These are phyloP conservation scores for Pachypsylla venusta DNA, from an alignment of 1,140 invertebrate genomes.

Conservation along the genomic window DNA sequence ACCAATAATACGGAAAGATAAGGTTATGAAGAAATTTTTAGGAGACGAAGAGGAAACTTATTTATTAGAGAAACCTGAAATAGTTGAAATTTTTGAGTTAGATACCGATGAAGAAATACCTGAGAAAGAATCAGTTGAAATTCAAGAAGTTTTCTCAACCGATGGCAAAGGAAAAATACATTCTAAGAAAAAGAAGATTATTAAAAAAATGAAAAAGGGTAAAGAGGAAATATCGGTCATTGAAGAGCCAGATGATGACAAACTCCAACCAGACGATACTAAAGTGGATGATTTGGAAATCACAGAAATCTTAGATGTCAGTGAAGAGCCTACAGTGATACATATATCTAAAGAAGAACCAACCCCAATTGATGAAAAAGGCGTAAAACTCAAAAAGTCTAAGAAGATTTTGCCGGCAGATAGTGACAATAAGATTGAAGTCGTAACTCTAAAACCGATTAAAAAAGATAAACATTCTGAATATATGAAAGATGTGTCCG, in stretches of 20 bases:
- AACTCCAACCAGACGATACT: not conserved
- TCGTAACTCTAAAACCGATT: constrained; percentile 13
- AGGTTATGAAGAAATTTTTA: not conserved
- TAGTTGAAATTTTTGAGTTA: constrained; percentile 6
- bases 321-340: no score
- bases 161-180: not conserved
- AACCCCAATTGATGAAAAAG: constrained; percentile 3
- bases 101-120: not conserved
- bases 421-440: constrained; percentile 21
- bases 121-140: constrained; percentile 7
- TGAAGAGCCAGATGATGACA: constrained; percentile 13
- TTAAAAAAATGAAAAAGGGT: constrained; percentile 4
- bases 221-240: constrained; percentile 3
- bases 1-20: not conserved
- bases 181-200: not conserved
- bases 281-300: constrained; percentile 14
- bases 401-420: constrained; percentile 20
- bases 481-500: not conserved
- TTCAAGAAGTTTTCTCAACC: not conserved
- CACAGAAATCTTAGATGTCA: no score
- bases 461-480: constrained; percentile 16
- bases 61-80: constrained; percentile 2
- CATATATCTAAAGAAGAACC: not conserved
- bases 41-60: not conserved
- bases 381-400: not conserved